These are phyloP conservation scores for Digitonthophagus gazella DNA, from an alignment of 2,888 invertebrate species.

Conservation along the genomic window DNA sequence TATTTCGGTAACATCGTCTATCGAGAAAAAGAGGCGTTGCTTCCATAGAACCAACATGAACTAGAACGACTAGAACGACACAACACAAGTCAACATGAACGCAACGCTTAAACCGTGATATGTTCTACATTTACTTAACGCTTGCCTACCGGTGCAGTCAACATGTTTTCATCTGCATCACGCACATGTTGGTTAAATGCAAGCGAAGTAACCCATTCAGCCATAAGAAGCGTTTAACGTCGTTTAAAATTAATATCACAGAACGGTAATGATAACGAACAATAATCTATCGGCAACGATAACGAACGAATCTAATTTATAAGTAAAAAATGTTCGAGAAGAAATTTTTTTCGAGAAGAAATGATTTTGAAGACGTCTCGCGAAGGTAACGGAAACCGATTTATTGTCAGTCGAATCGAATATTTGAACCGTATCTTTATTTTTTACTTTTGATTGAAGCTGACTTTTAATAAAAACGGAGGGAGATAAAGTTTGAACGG, in stretches of 20 bases:
- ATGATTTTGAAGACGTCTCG: background rate
- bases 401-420: background rate
- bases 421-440: no score
- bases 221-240: conserved; percentile 14
- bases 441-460: background rate
- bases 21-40: conserved; percentile 19
- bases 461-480: background rate
- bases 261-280: conserved; percentile 15
- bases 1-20: conserved; percentile 11
- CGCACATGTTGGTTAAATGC: conserved; percentile 25
- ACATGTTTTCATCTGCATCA: background rate
- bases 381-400: background rate
- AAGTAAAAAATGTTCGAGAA: background rate
- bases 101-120: conserved; percentile 14
- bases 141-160: background rate
- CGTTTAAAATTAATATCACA: conserved; percentile 23
- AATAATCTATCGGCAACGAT: conserved; percentile 19
- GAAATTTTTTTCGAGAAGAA: background rate
- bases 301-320: background rate
- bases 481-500: background rate
- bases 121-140: conserved; percentile 15
- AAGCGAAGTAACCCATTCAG: conserved; percentile 25
- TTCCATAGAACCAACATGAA: conserved; percentile 26
- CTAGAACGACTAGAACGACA: conserved; percentile 1
- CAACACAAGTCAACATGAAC: background rate